Percentiles rank a stretch among this genome's conserved stretches.
phyloP scores from a whole-genome alignment of 2,113 vertebrate genomes.

The Gasterosteus aculeatus region DNA sequence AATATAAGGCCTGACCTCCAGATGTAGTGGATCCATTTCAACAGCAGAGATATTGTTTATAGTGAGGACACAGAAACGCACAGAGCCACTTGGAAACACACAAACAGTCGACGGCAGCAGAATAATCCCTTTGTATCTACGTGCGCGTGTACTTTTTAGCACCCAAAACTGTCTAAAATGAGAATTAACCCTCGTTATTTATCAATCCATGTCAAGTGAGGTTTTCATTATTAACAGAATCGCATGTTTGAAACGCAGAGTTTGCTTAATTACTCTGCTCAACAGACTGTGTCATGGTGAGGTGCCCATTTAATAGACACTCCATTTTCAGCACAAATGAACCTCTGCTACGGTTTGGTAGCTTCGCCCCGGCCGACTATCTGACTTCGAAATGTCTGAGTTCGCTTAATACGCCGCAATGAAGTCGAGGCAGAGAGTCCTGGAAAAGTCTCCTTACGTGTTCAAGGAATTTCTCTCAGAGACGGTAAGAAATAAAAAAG shows the following conservation, averaged over 20 bases:
- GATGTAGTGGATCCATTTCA: slow-evolving; percentile 84
- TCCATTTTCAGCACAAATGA: slow-evolving; percentile 73
- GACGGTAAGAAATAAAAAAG: slow-evolving; percentile 17
- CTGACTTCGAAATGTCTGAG: slow-evolving; percentile 72
- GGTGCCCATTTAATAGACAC: slow-evolving; percentile 76
- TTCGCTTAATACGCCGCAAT: slow-evolving; percentile 64
- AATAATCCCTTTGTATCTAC: slow-evolving; percentile 10
- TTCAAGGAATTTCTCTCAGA: slow-evolving; percentile 23
- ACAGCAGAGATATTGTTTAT: slow-evolving; percentile 78
- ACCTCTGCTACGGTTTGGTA: slow-evolving; percentile 73
- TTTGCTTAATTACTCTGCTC: slow-evolving; percentile 81
- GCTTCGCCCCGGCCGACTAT: slow-evolving; percentile 67
- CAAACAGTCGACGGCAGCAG: slow-evolving; percentile 34
- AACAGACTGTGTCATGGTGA: slow-evolving; percentile 80
- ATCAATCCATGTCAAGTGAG: slow-evolving; percentile 70
- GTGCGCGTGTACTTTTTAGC: slow-evolving; percentile 13
- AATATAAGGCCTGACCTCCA: slow-evolving; percentile 85
- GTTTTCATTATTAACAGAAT: slow-evolving; percentile 72
- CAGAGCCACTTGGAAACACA: slow-evolving; percentile 47
- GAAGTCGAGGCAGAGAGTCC: slow-evolving; percentile 36
- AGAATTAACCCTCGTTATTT: slow-evolving; percentile 67
- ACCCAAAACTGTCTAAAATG: slow-evolving; percentile 39
- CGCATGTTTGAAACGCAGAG: slow-evolving; percentile 76
- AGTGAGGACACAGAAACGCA: slow-evolving; percentile 67
- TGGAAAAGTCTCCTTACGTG: slow-evolving; percentile 34